Conservation (phyloP, 30 jellyfish, hydroid and myxozoan species). For the Euphysa ruthae region DNA sequence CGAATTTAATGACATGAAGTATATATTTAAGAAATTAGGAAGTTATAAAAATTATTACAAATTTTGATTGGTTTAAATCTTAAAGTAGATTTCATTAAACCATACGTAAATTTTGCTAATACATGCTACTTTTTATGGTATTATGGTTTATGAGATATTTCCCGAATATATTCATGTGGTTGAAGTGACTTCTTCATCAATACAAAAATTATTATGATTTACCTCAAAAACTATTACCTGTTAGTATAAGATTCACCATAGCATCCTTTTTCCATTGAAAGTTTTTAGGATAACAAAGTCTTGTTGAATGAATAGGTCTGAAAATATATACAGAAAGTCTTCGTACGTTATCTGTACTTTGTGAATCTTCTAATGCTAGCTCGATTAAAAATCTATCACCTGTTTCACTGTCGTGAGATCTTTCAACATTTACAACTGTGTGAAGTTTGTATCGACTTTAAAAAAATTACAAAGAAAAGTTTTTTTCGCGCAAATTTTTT, state of each 20-base stretch:
- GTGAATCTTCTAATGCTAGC: constrained; percentile 28
- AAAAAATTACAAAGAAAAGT: neutral
- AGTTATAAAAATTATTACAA: too few relatives aligned
- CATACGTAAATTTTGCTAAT: too few relatives aligned
- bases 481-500: neutral
- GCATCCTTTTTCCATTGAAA: constrained; percentile 62
- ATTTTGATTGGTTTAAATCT: too few relatives aligned
- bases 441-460: constrained; percentile 45
- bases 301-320: constrained; percentile 4
- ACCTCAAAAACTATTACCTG: too few relatives aligned
- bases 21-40: too few relatives aligned
- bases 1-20: too few relatives aligned
- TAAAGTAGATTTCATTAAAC: too few relatives aligned
- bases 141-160: too few relatives aligned
- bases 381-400: constrained; percentile 50
- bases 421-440: constrained; percentile 62
- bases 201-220: too few relatives aligned
- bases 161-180: too few relatives aligned
- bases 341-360: constrained; percentile 6
- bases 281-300: constrained; percentile 41
- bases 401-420: constrained; percentile 25
- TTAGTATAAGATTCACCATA: constrained; percentile 56
- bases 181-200: too few relatives aligned
- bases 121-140: too few relatives aligned
- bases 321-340: constrained; percentile 50